Conservation (phyloP, 2,113 vertebrate genomes). For the Myotis yumanensis region DNA sequence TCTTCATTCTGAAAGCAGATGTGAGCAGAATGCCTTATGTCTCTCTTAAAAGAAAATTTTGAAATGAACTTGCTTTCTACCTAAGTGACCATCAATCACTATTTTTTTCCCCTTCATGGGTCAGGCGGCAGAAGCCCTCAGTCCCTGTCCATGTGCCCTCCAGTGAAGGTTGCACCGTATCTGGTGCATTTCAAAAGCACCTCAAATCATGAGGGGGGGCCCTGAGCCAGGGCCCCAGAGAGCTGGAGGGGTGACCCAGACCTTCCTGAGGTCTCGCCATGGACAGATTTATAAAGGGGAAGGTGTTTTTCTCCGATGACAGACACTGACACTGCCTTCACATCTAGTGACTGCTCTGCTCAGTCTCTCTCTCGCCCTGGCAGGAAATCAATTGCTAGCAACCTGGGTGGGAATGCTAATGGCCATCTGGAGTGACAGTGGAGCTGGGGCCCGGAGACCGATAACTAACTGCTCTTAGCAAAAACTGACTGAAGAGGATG, state of each 20-base stretch:
- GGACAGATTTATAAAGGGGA: slow-evolving; percentile 3
- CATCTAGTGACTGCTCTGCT: not conserved
- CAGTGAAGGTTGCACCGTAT: not conserved
- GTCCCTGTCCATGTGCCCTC: not conserved
- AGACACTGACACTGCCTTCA: not conserved
- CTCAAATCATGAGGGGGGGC: not conserved
- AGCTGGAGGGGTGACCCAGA: not conserved
- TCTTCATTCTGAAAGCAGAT: not conserved
- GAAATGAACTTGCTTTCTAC: not conserved
- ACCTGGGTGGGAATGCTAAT: not conserved
- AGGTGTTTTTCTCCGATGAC: not conserved
- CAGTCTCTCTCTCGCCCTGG: accelerated
- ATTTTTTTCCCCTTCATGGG: accelerated
- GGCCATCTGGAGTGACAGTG: not conserved
- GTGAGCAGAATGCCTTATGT: not conserved
- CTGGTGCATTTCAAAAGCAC: not conserved
- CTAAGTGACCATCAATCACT: not conserved
- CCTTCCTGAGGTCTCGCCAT: accelerated
- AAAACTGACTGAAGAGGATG: not conserved
- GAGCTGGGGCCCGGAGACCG: not conserved
- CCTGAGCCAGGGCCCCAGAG: not conserved
- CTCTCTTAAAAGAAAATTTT: not conserved
- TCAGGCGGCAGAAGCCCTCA: not conserved
- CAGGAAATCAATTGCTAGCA: slow-evolving; percentile 15
- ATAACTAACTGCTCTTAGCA: not conserved